Conservation (phyloP, 1,140 invertebrate species). For the Drosophila persimilis region DNA sequence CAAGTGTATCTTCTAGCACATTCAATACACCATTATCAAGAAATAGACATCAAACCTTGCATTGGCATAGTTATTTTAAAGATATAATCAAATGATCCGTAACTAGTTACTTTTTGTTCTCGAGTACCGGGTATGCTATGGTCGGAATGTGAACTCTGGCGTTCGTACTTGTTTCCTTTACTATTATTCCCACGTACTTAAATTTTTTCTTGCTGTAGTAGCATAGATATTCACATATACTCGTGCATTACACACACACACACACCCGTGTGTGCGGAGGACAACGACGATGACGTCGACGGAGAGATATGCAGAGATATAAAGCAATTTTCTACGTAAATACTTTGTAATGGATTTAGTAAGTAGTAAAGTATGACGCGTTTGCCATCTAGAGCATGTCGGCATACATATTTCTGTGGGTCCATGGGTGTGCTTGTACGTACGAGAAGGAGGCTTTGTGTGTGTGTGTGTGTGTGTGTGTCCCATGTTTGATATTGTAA, state of each 20-base stretch:
- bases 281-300: constrained; percentile 59
- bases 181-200: constrained; percentile 79
- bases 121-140: too few relatives aligned
- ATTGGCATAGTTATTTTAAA: too few relatives aligned
- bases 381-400: constrained; percentile 79
- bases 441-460: constrained; percentile 22
- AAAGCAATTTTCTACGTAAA: constrained; percentile 82
- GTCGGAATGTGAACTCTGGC: too few relatives aligned
- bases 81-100: too few relatives aligned
- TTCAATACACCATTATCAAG: too few relatives aligned
- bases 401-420: constrained; percentile 27
- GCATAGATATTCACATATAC: constrained; percentile 2
- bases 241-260: constrained; percentile 11
- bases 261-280: constrained; percentile 14
- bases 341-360: constrained; percentile 82
- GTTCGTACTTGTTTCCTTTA: constrained; percentile 32
- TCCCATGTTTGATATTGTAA: constrained; percentile 75
- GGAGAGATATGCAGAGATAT: constrained; percentile 78
- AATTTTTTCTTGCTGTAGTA: constrained; percentile 49
- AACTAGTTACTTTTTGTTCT: too few relatives aligned
- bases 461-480: constrained; percentile 41
- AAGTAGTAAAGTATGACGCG: constrained; percentile 81
- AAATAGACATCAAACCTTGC: too few relatives aligned
- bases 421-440: constrained; percentile 11
- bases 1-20: too few relatives aligned